Evolutionary conservation across 2,888 invertebrate genomes (phyloP).

Genomic region (Aphidius colemani): DNA sequence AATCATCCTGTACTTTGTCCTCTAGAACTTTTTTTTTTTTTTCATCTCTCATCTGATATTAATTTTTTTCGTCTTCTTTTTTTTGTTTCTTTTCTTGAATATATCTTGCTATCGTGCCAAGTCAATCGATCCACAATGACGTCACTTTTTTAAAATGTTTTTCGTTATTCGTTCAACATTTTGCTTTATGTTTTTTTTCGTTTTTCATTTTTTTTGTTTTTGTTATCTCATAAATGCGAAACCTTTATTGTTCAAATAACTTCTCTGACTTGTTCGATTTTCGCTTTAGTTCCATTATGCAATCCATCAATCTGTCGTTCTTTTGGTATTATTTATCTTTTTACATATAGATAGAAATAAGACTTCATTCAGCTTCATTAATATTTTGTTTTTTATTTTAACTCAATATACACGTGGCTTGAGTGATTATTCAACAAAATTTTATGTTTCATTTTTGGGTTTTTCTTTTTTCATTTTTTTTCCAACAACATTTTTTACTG

Average conservation of each 20-base stretch:
- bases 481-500: neutral
- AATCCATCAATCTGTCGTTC: neutral
- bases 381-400: slow-evolving; percentile 2
- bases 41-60: neutral
- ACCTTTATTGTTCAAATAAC: too few species aligned
- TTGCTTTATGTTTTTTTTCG: neutral
- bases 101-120: slow-evolving; percentile 28
- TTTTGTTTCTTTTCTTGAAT: neutral
- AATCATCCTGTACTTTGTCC: slow-evolving; percentile 46
- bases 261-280: too few species aligned
- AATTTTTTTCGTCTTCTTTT: neutral
- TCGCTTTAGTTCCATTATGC: too few species aligned
- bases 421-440: too few species aligned
- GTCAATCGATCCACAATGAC: slow-evolving; percentile 4
- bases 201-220: neutral
- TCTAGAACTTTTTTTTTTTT: slow-evolving; percentile 26
- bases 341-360: neutral
- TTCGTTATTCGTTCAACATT: neutral
- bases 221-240: too few species aligned
- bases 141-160: slow-evolving; percentile 3
- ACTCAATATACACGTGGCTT: neutral
- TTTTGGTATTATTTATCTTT: neutral
- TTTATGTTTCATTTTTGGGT: too few species aligned
- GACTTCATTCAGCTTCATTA: neutral
- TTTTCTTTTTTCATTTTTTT: too few species aligned